Base-by-base conservation (phyloP, 2,888 invertebrate species). In the Platerodrilus igneus region DNA sequence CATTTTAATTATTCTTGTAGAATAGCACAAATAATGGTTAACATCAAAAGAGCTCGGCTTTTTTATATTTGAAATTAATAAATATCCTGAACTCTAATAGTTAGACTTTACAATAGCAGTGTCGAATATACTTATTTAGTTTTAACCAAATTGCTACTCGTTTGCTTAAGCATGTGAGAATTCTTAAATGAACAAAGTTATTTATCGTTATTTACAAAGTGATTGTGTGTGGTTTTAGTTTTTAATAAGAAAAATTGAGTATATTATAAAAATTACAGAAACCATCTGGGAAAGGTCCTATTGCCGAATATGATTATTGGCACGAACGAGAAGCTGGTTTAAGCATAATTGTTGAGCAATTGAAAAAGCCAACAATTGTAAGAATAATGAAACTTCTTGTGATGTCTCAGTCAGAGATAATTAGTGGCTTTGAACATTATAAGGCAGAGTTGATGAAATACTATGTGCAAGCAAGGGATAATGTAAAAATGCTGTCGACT, bases 251-350 rank as follows among this genome's bases (percentile, higher is more conserved):
- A n/a, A 26, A 23, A 18, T 11, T 21, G 8, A 20, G 13, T 32
- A 17, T 26, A 11, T 19, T 18, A 37, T 28, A 16, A 10, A 21
- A 17, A 16, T 55, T 56, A 41, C 52, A 77, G 75, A 67, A 73
- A 40, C 75, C 80, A 0, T 75, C 77, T 27, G 86, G 84, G 0
- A 77, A 81, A 41, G 86, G 87, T 0, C 91, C 92, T 0, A 75
- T 92, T 36, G 82, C 87, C 0, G 92, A 92, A 62, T 87, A 86
- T 58, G 81, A 83, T 44, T 86, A 86, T 56, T 94, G 93, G 93
- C 77, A 85, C 33, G 83, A 86, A 56, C 74, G 85, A 46, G 85
- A 90, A 60, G 78, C 82, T 0, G 83, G 83, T 35, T 71, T 91
- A 13, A 86, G 88, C 38, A 72, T 83, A 15, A 68, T 91, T 1